Evolutionary conservation across 2,888 invertebrate species (phyloP).

Genomic region (Alcis repandata): DNA sequence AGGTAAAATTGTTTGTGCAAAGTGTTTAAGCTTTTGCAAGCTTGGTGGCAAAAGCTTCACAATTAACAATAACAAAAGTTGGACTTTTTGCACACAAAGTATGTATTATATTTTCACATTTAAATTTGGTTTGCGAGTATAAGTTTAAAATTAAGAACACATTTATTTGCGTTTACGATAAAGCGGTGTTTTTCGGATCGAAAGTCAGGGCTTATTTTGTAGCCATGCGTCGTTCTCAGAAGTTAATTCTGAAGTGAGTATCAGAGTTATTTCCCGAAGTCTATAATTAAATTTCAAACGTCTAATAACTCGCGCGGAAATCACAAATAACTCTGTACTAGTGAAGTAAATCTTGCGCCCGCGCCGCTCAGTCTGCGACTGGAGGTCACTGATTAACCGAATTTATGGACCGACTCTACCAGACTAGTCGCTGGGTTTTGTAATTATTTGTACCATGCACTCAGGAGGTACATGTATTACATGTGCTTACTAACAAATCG

Average conservation of each 20-base stretch:
- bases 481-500: no score
- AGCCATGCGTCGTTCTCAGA: background rate
- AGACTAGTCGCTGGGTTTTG: conserved; percentile 13
- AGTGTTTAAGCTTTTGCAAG: conserved; percentile 6
- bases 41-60: conserved; percentile 7
- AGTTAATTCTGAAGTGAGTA: no score
- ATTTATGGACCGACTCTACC: conserved; percentile 26
- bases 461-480: background rate
- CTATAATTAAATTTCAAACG: conserved; percentile 10
- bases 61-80: background rate
- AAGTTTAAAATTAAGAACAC: no score
- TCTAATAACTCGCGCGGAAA: conserved; percentile 8
- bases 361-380: conserved; percentile 29
- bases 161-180: no score
- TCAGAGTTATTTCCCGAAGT: background rate
- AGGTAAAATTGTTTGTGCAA: conserved; percentile 13
- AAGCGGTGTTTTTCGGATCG: no score
- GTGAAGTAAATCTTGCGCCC: conserved; percentile 29
- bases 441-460: conserved; percentile 1
- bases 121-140: no score
- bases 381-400: conserved; percentile 36
- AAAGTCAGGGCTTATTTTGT: no score
- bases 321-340: conserved; percentile 17
- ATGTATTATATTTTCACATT: background rate
- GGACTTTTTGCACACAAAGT: background rate